Conservation (phyloP, 2,113 vertebrate species). For the Plecturocebus donacophilus region DNA sequence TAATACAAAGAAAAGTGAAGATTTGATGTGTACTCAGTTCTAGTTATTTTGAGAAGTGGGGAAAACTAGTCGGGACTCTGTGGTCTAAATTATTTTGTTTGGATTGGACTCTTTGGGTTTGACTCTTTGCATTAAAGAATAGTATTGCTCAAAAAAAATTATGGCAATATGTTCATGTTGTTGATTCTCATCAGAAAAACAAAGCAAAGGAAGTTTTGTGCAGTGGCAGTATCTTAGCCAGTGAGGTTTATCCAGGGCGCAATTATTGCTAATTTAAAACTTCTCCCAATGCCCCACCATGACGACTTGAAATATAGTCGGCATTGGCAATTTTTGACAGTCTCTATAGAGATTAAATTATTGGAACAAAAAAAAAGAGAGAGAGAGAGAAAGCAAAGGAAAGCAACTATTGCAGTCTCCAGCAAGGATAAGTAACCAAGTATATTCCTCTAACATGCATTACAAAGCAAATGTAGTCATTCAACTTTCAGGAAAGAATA, state of each 20-base stretch:
- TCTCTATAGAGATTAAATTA: too few species aligned
- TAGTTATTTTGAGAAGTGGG: slow-evolving; percentile 62
- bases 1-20: neutral
- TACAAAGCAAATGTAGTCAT: neutral
- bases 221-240: too few species aligned
- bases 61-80: slow-evolving; percentile 27
- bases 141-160: slow-evolving; percentile 31
- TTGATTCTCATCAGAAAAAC: slow-evolving; percentile 36
- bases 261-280: too few species aligned
- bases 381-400: neutral
- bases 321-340: too few species aligned
- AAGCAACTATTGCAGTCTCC: neutral
- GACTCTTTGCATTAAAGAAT: slow-evolving; percentile 42
- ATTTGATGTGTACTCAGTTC: neutral
- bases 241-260: too few species aligned
- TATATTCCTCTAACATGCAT: neutral
- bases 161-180: slow-evolving; percentile 13
- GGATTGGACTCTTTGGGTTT: slow-evolving; percentile 24
- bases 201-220: too few species aligned
- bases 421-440: neutral
- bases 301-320: too few species aligned
- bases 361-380: too few species aligned
- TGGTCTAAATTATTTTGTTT: slow-evolving; percentile 60
- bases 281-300: too few species aligned
- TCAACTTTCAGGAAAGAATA: neutral